Base-by-base conservation (phyloP, 2,888 invertebrate species). In the Tachina grossa region DNA sequence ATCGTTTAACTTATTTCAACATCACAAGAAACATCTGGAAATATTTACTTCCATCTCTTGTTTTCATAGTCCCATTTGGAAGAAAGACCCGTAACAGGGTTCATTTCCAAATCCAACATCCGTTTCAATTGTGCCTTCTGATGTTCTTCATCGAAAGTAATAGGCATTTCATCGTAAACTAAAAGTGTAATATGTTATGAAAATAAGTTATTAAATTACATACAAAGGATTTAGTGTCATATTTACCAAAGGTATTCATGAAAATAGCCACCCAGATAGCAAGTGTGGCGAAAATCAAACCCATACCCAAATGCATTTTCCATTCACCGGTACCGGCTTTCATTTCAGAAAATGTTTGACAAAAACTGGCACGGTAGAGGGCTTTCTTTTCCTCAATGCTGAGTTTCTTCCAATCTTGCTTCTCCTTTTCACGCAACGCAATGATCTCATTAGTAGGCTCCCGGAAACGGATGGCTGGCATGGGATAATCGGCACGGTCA, bases 401-500 rank as follows among this genome's bases (percentile, higher is more conserved):
- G 87, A 99, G 92, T 89, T 96, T 96, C 91, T 96, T 97, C 99
- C 99, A 99, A 93, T 99, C 98, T n/a, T 96, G 97, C 93, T 96
- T 97, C 92, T 99, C 99, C 93, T 99, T 99, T 89, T 97, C 95
- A 85, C 96, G 95, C 87, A 99, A 94, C 14, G 95, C 95, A 61
- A 86, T 93, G 87, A 97, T 93, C 88, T 97, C 97, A n/a, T 96
- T 94, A 9, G 95, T 96, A 78, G 95, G 94, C 89, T 96, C 95
- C 90, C 94, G 95, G 94, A 96, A 98, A 87, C 98, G 94, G 82
- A 99, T 94, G 13, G 98, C 96, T 14, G 99, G 98, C 94, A 97
- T 94, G n/a, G 99, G 99, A 92, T 95, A 96, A 90, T 97, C 97
- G 0, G 94, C 88, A 86, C 96, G 93, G 93, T 99, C 99, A 0